Percentiles rank a stretch among this genome's conserved stretches.
These are phyloP conservation scores for Prorops nasuta DNA, from an alignment of 1,140 invertebrate genomes.

Conservation along the genomic window DNA sequence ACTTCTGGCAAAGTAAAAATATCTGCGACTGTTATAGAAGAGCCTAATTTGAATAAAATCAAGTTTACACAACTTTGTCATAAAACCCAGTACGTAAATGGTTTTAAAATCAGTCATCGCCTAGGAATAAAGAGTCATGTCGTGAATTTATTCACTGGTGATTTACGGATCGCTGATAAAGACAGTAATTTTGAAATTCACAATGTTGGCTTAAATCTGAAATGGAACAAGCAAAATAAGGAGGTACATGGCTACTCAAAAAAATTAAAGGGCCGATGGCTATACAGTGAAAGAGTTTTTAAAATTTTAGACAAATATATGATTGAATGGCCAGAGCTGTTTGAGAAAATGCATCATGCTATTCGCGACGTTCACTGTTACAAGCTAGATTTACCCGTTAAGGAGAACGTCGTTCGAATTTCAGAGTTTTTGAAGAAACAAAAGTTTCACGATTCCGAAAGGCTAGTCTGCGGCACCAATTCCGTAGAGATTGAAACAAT, in stretches of 20 bases:
- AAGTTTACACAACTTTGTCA: constrained; percentile 20
- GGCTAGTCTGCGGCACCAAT: constrained; percentile 66
- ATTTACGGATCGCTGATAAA: constrained; percentile 68
- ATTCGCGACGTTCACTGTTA: no score
- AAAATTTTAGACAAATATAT: constrained; percentile 72
- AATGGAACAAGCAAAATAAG: constrained; percentile 78
- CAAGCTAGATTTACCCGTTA: no score
- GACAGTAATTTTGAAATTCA: constrained; percentile 57
- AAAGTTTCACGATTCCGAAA: constrained; percentile 60
- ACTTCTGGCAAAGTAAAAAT: constrained; percentile 52
- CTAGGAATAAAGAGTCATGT: constrained; percentile 68
- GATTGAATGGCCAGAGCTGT: constrained; percentile 71
- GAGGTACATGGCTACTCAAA: constrained; percentile 79
- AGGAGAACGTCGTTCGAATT: constrained; percentile 45
- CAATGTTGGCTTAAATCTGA: constrained; percentile 90
- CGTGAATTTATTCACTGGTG: constrained; percentile 80
- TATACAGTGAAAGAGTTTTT: constrained; percentile 77
- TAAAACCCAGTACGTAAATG: constrained; percentile 38
- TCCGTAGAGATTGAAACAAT: constrained; percentile 71
- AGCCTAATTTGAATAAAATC: constrained; percentile 25
- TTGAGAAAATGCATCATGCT: constrained; percentile 60
- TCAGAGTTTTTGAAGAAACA: constrained; percentile 73
- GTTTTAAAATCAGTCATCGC: constrained; percentile 49
- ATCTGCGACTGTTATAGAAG: constrained; percentile 24
- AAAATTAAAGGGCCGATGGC: constrained; percentile 70